Evolutionary conservation across 2,888 invertebrate species (phyloP).

Genomic region (Limnephilus auricula): DNA sequence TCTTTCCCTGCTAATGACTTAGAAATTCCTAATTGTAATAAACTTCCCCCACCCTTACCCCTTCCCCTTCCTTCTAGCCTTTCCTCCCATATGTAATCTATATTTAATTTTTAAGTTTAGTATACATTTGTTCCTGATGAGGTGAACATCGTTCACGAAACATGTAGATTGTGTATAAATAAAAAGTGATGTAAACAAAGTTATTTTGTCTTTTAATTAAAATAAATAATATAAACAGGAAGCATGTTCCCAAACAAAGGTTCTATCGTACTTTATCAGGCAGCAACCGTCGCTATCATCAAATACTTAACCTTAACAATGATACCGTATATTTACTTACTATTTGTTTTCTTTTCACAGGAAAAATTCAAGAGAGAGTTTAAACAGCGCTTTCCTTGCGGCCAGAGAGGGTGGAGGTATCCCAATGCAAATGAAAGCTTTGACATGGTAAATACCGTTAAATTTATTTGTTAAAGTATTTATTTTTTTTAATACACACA

Average conservation of each 20-base stretch:
- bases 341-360: constrained; percentile 71
- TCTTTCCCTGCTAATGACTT: no score
- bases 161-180: no score
- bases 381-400: constrained; percentile 80
- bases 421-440: constrained; percentile 74
- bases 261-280: background rate
- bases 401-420: constrained; percentile 44
- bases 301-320: background rate
- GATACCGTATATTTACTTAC: background rate
- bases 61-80: no score
- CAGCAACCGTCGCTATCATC: background rate
- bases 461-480: background rate
- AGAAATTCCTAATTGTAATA: no score
- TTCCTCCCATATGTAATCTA: no score
- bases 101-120: no score
- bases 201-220: no score
- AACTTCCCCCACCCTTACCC: no score
- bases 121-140: no score
- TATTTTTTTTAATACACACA: no score
- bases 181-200: no score
- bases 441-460: constrained; percentile 68
- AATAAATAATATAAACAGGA: background rate
- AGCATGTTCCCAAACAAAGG: background rate
- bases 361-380: constrained; percentile 90
- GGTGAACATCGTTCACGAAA: no score